Base-by-base conservation (phyloP, 2,113 vertebrate species). In the Steatornis caripensis region DNA sequence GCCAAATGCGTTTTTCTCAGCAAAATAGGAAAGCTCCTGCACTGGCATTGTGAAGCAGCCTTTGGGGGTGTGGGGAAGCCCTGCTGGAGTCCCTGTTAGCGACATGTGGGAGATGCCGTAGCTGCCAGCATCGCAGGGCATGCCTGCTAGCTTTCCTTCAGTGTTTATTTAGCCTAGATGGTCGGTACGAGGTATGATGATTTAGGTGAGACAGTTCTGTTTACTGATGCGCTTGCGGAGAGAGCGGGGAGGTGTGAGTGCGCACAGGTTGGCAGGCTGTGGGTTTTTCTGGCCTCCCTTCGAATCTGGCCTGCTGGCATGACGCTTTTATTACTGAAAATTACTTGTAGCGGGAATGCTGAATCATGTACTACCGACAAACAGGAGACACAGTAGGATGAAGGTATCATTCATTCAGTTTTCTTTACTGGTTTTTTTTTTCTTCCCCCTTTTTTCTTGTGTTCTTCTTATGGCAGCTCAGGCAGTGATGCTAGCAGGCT, bases 321-420 rank as follows among this genome's bases (percentile, higher is more conserved):
- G 80, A 82, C 0, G 39, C 80, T 89, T 84, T 72, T 94, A 62
- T 93, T 94, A 86, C 84, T 82, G 95, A 92, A 92, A 94, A 97
- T 97, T 84, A 84, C 90, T 94, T 94, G 36, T 90, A 87, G 80
- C 1, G 1, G 83, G 95, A 96, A 74, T 96, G 97, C 96, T 97
- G 97, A 96, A 97, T 97, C 97, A 97, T 15, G 8, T 92, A 92
- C 84, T 95, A 80, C 69, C 30, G 2, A 85, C 88, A 95, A 79
- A 48, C 65, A 79, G 57, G 69, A 92, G 90, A 82, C 75, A 60
- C 69, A 69, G 49, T 84, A 71, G 84, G 91, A 89, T 92, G 89
- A 82, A 91, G 65, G 65, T 89, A 82, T 93, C 80, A 24, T 39
- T 94, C 68, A 53, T 82, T 89, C 37, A 32, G 39, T 48, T 89